These are phyloP conservation scores for Druon quercuslanigerum DNA, from an alignment of 1,140 invertebrate species.

Conservation along the genomic window DNA sequence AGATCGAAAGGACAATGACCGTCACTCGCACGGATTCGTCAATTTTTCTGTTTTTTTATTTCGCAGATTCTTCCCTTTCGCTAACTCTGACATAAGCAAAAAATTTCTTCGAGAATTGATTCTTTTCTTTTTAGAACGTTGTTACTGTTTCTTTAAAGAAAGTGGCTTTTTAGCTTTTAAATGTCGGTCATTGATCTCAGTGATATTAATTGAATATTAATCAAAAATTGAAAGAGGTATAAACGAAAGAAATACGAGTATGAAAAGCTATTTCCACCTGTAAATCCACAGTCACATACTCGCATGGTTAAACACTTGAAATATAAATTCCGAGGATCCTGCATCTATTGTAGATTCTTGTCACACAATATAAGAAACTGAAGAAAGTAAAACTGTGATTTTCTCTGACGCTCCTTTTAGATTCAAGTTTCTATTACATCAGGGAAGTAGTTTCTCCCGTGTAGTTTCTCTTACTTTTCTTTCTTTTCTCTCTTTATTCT, in stretches of 20 bases:
- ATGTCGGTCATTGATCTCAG: too few species aligned
- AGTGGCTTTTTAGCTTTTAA: too few species aligned
- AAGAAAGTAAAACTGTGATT: conserved; percentile 13
- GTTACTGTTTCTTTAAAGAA: background rate
- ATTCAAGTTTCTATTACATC: background rate
- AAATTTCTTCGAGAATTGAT: background rate
- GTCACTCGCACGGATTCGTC: conserved; percentile 35
- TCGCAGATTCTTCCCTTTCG: background rate
- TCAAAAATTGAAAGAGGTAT: too few species aligned
- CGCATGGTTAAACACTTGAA: too few species aligned
- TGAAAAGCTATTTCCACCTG: too few species aligned
- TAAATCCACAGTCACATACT: too few species aligned
- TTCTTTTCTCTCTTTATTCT: background rate
- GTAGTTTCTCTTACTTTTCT: conserved; percentile 21
- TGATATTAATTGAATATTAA: too few species aligned
- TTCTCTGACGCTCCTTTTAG: conserved; percentile 20
- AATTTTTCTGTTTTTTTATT: conserved; percentile 39
- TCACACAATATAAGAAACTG: conserved; percentile 15
- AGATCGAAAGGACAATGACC: conserved; percentile 40
- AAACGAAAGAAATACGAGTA: too few species aligned
- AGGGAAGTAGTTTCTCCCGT: background rate
- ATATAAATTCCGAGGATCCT: background rate
- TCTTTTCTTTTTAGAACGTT: conserved; percentile 7
- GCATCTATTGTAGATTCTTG: conserved; percentile 13
- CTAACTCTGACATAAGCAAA: background rate